These are phyloP conservation scores for Drosophila virilis DNA, from an alignment of 1,140 invertebrate species.

Conservation along the genomic window DNA sequence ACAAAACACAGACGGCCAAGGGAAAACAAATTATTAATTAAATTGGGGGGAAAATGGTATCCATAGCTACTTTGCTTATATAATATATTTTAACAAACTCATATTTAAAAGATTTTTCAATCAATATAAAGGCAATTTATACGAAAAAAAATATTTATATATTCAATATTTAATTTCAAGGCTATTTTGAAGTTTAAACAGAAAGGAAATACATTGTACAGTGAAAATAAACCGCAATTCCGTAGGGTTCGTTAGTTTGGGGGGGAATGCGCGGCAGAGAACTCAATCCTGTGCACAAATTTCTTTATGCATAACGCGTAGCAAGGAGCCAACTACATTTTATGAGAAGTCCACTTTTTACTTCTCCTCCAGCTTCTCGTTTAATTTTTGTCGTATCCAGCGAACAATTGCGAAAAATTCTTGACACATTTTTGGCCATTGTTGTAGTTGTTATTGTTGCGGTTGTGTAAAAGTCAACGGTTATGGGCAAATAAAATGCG, in stretches of 20 bases:
- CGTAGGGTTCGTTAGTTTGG: background rate
- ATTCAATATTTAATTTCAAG: too few relatives aligned
- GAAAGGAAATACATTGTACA: too few relatives aligned
- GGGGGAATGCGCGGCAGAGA: background rate
- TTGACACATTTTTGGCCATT: conserved; percentile 16
- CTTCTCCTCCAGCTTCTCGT: conserved; percentile 9
- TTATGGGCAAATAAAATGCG: conserved; percentile 65
- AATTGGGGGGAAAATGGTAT: too few relatives aligned
- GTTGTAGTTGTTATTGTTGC: conserved; percentile 39
- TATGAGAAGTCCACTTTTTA: conserved; percentile 46
- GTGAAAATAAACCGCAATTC: too few relatives aligned
- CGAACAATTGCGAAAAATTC: conserved; percentile 41
- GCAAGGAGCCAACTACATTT: conserved; percentile 26
- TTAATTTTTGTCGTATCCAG: background rate
- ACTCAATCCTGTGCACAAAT: background rate
- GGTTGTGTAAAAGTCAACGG: conserved; percentile 70
- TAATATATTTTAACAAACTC: too few relatives aligned
- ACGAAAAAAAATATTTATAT: too few relatives aligned
- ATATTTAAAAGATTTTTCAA: too few relatives aligned
- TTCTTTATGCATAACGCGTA: conserved; percentile 38
- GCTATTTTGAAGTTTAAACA: too few relatives aligned
- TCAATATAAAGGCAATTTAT: too few relatives aligned
- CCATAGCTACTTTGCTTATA: too few relatives aligned
- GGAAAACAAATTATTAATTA: background rate
- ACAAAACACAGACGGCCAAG: background rate